These are phyloP conservation scores for Orbicella faveolata DNA, from an alignment of 64 coral and sea anemone genomes.

Conservation along the genomic window DNA sequence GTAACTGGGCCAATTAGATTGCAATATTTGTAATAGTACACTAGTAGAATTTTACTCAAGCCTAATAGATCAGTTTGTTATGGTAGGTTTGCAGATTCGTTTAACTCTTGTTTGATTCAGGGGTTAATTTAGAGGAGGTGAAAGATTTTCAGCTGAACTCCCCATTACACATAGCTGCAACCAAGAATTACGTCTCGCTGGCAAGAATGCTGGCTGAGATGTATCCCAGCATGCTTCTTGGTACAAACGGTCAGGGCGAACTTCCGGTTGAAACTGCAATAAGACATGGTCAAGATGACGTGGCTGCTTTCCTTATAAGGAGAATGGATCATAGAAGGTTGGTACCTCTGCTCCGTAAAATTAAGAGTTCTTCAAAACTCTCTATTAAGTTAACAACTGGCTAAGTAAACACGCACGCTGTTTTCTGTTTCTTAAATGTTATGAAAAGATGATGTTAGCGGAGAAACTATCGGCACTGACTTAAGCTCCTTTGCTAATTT, in stretches of 20 bases:
- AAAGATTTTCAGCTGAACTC: constrained; percentile 24
- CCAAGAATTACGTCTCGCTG: constrained; percentile 31
- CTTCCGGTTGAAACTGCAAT: constrained; percentile 61
- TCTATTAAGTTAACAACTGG: too few species aligned
- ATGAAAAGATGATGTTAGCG: too few species aligned
- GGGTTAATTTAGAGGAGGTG: neutral
- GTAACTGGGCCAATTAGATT: too few species aligned
- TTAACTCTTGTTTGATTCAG: neutral
- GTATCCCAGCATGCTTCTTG: constrained; percentile 45
- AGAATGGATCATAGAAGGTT: constrained; percentile 54
- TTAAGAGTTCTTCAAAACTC: too few species aligned
- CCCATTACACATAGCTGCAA: constrained; percentile 50
- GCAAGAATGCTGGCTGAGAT: constrained; percentile 5
- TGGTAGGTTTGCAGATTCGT: constrained; percentile 23
- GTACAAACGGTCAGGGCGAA: constrained; percentile 25
- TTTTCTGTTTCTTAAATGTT: too few species aligned
- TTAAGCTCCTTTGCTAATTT: too few species aligned
- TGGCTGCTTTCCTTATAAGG: constrained; percentile 46
- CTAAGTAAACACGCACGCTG: too few species aligned
- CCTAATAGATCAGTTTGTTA: neutral
- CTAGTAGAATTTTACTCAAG: neutral
- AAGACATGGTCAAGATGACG: constrained; percentile 40
- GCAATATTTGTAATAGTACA: neutral
- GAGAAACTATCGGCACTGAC: too few species aligned
- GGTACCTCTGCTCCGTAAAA: too few species aligned